phyloP scores from a whole-genome alignment of 2,113 vertebrate species.

The Plestiodon gilberti region DNA sequence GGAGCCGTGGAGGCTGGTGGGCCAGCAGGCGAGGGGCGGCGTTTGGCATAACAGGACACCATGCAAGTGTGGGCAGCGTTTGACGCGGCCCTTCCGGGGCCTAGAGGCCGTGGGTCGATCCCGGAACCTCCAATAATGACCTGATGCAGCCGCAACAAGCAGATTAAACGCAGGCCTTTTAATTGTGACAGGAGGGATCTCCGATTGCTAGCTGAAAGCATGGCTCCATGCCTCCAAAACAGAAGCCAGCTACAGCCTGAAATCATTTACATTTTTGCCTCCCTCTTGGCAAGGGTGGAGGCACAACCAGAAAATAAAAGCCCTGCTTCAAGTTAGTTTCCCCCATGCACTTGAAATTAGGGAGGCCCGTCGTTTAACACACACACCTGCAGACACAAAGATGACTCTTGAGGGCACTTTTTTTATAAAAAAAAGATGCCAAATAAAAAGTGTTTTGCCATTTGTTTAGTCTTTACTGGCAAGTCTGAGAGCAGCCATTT shows the following conservation, averaged over 20 bases:
- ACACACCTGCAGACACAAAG: slow-evolving; percentile 44
- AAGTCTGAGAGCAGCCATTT: slow-evolving; percentile 46
- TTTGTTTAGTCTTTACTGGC: slow-evolving; percentile 12
- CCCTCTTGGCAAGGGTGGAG: background rate
- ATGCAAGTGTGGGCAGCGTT: too few relatives aligned
- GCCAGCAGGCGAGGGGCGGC: too few relatives aligned
- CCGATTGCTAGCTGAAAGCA: background rate
- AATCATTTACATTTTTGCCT: slow-evolving; percentile 12
- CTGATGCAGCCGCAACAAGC: background rate
- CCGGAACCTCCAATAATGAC: too few relatives aligned
- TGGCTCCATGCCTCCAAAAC: background rate
- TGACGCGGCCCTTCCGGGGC: too few relatives aligned
- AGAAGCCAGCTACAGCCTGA: slow-evolving; percentile 3
- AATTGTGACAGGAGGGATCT: slow-evolving; percentile 31
- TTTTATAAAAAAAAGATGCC: background rate
- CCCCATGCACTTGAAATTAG: slow-evolving; percentile 15
- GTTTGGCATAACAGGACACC: too few relatives aligned
- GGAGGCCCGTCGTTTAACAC: slow-evolving; percentile 14
- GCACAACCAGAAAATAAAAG: background rate
- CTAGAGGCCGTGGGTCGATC: too few relatives aligned
- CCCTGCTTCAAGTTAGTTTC: slow-evolving; percentile 47
- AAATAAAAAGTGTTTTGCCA: slow-evolving; percentile 10
- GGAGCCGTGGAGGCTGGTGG: too few relatives aligned
- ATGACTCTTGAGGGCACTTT: background rate
- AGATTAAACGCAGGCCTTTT: background rate